phyloP scores from a whole-genome alignment of 2,113 vertebrate genomes.

The Camelus dromedarius region DNA sequence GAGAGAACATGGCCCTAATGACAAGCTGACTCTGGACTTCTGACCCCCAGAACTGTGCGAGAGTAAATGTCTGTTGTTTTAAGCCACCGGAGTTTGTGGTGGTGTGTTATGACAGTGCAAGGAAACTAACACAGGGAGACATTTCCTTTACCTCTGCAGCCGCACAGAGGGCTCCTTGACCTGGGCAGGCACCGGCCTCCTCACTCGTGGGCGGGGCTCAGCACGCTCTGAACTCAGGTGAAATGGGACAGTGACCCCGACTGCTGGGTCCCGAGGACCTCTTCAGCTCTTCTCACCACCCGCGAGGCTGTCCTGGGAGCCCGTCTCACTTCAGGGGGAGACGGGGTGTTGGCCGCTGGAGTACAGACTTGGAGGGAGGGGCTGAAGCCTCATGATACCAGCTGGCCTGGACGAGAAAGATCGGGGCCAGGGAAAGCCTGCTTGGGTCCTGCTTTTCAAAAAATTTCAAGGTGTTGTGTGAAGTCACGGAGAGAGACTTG shows the following conservation, averaged over 20 bases:
- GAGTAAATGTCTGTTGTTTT: neutral
- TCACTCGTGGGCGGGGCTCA: neutral
- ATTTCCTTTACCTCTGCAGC: neutral
- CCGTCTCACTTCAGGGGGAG: neutral
- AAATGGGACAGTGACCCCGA: neutral
- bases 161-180: neutral
- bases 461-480: neutral
- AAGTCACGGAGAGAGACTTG: neutral
- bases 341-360: fast-evolving
- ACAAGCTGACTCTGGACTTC: neutral
- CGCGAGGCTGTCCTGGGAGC: too few species aligned
- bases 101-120: neutral
- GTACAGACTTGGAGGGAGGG: neutral
- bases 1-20: neutral
- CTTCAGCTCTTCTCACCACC: too few species aligned
- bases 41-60: neutral
- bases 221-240: neutral
- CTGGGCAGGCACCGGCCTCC: too few species aligned
- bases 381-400: neutral
- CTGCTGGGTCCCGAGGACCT: neutral
- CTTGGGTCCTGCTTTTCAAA: neutral
- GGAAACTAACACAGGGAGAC: neutral
- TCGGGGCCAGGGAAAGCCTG: neutral
- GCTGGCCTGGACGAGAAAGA: neutral
- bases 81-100: neutral